Percentiles rank a stretch among this genome's conserved stretches.
Conservation (phyloP, 2,888 invertebrate species). For the Lamproptera curius region DNA sequence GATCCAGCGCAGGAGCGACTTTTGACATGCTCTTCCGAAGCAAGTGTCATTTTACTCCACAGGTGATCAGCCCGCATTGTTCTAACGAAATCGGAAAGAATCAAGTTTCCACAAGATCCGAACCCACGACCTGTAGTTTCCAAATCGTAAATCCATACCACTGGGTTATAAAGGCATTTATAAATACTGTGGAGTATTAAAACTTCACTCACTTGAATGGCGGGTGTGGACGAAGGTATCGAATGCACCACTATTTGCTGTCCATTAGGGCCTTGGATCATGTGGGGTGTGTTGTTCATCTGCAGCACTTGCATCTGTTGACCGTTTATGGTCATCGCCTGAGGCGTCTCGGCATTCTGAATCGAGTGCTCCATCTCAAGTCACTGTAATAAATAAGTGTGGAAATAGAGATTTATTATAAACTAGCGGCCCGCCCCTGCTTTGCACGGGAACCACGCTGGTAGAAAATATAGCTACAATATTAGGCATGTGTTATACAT, state of each 20-base stretch:
- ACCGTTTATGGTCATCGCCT: slow-evolving; percentile 80
- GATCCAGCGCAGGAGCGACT: neutral
- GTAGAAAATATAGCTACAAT: too few relatives aligned
- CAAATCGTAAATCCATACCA: neutral
- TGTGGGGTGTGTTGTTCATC: slow-evolving; percentile 73
- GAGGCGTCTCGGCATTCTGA: slow-evolving; percentile 79
- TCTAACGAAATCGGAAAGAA: neutral
- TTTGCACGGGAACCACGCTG: too few relatives aligned
- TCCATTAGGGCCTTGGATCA: slow-evolving; percentile 82
- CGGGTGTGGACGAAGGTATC: slow-evolving; percentile 76
- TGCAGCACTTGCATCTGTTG: slow-evolving; percentile 81
- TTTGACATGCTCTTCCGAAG: neutral
- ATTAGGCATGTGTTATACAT: too few relatives aligned
- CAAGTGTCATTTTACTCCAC: too few relatives aligned
- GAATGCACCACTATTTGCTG: slow-evolving; percentile 86
- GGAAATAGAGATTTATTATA: too few relatives aligned
- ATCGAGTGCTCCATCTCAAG: slow-evolving; percentile 77
- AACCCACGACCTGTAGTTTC: neutral
- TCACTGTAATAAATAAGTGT: too few relatives aligned
- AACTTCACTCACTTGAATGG: slow-evolving; percentile 81
- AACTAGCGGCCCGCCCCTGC: too few relatives aligned
- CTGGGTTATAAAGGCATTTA: too few relatives aligned
- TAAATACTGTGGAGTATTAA: too few relatives aligned
- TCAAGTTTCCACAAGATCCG: neutral
- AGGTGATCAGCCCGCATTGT: too few relatives aligned